phyloP scores from a whole-genome alignment of 2,888 invertebrate genomes.

The Polyploca ridens region DNA sequence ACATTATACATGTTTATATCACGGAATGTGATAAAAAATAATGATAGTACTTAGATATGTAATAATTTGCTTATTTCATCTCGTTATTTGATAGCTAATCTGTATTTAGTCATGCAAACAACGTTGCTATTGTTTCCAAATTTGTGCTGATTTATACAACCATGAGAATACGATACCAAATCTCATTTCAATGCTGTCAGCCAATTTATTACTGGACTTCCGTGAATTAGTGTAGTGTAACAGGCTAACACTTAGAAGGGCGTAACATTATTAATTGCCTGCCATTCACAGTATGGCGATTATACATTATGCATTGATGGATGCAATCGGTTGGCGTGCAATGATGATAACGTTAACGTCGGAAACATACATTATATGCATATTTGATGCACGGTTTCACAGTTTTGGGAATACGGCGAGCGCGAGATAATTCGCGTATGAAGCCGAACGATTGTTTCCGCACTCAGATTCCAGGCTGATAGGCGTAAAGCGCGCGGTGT shows the following conservation, averaged over 20 bases:
- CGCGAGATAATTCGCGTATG: constrained; percentile 64
- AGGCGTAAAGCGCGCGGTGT: constrained; percentile 33
- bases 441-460: constrained; percentile 61
- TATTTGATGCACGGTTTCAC: constrained; percentile 57
- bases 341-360: constrained; percentile 31
- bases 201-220: constrained; percentile 31
- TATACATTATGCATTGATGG: constrained; percentile 25
- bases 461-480: constrained; percentile 54
- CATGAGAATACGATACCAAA: neutral
- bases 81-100: no score
- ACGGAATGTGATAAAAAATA: no score
- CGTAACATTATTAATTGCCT: neutral
- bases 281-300: constrained; percentile 15
- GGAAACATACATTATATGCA: constrained; percentile 42
- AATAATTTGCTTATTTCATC: no score
- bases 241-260: neutral
- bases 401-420: constrained; percentile 54
- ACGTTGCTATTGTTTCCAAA: no score
- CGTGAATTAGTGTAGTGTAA: constrained; percentile 28
- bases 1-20: no score
- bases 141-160: no score
- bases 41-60: no score
- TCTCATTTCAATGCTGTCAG: constrained; percentile 1
- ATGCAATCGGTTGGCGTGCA: constrained; percentile 23
- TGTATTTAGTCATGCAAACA: no score